Base-by-base conservation (phyloP, 2,113 vertebrate species). In the Anas platyrhynchos region DNA sequence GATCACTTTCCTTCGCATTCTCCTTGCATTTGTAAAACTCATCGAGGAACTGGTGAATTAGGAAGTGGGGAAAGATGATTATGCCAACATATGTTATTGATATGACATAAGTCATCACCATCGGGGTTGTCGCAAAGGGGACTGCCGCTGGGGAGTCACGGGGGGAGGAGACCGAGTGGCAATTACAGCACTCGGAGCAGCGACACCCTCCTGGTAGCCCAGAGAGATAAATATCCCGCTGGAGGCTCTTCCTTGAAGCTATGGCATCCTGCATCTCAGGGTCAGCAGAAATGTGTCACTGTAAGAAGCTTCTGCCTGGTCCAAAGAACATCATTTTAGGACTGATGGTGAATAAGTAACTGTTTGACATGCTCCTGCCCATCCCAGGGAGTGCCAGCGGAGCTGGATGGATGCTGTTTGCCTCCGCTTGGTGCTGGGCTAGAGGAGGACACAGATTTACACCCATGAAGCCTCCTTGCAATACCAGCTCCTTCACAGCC, bases 301-400 rank as follows among this genome's bases (percentile, higher is more conserved):
- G 41, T 38, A 52, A 54, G 55, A 59, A 82, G 74, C 75, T 93
- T 77, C 71, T 71, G 56, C 38, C 1, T 27, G 59, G 71, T 66
- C 72, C 86, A 78, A 31, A 38, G 94, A 94, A 88, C 77, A 92
- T 93, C 83, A 90, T 93, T 81, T 76, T 81, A 87, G 94, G 88
- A 96, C 84, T 87, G 91, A 88, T 17, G 20, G 74, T 41, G 91
- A 84, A 95, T 89, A 91, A 93, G 86, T 59, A 94, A 79, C 61
- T 86, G 72, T 71, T 67, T 66, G 65, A 90, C 92, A 89, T 41
- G 22, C 0, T 4, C 22, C 82, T 75, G 58, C 78, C 25, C 5
- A 0, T 91, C 74, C 83, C 68, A 21, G 41, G 41, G 55, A 90
- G 16, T 1, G 8, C 46, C 46, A 48, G 46, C 5, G 8, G 46